phyloP scores from a whole-genome alignment of 2,113 vertebrate species.

The Malurus cyaneus region DNA sequence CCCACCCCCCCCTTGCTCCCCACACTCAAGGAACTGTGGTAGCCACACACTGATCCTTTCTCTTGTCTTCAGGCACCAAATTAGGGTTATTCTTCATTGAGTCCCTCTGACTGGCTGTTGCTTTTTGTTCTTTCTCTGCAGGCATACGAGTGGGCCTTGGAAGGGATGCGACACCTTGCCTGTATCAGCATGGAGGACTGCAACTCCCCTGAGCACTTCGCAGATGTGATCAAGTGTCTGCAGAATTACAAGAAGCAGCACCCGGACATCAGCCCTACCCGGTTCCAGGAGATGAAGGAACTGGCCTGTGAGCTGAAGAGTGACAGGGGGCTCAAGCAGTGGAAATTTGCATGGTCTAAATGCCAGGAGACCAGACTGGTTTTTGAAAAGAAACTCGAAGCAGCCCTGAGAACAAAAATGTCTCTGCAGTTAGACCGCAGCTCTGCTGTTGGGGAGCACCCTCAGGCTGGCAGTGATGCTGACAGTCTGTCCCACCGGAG shows the following conservation, averaged over 20 bases:
- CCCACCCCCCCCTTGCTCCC: neutral
- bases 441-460: neutral
- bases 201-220: slow-evolving; percentile 60
- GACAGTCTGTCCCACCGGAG: neutral
- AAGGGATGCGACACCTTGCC: slow-evolving; percentile 81
- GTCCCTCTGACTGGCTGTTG: neutral
- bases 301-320: slow-evolving; percentile 80
- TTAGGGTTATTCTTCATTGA: neutral
- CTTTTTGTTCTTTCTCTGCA: slow-evolving; percentile 20
- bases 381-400: slow-evolving; percentile 83
- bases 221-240: slow-evolving; percentile 69
- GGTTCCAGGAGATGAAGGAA: slow-evolving; percentile 86
- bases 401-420: slow-evolving; percentile 66
- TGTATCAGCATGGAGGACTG: slow-evolving; percentile 80
- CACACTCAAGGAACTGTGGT: neutral
- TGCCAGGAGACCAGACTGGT: slow-evolving; percentile 85
- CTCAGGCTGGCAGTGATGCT: neutral
- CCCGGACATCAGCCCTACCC: slow-evolving; percentile 72
- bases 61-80: neutral
- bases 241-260: slow-evolving; percentile 78
- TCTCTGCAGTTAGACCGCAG: neutral
- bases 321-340: slow-evolving; percentile 80
- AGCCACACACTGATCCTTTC: slow-evolving; percentile 43
- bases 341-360: slow-evolving; percentile 82
- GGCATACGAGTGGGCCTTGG: slow-evolving; percentile 82